Evolutionary conservation across 2,113 vertebrate species (phyloP), one percentile per base, ranked within the genome.

Genomic region (Calidris pygmaea): DNA sequence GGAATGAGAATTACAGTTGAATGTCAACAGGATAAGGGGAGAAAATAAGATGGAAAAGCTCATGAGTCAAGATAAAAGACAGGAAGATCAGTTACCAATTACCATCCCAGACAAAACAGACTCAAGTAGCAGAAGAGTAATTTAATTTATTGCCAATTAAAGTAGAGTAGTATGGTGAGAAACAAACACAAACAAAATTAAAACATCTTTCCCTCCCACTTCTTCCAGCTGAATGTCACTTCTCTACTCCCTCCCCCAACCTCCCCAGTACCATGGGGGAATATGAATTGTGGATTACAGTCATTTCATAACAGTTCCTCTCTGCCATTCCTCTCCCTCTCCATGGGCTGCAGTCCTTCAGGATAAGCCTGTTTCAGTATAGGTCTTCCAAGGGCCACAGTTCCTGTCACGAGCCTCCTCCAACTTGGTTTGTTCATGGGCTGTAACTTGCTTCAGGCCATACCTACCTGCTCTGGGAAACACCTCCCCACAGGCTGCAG

Each of bases 171-270:
- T 18, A 65, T 45, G 6, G 24, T 55, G 9, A 72, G 45, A 77
- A 90, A 47, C 6, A 71, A 75, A 72, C 6, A 23, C 9, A 27
- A 86, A 79, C 37, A 43, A 24, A 47, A 14, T 1, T 7, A 12
- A 41, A 34, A 19, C 5, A 27, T 45, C 13, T 76, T 67, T 5
- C 23, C 6, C 10, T 3, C 7, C 14, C 34, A 15, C 0, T 2
- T 56, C 9, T 17, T 71, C 65, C 39, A 18, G 9, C 35, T 66
- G 50, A 82, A 52, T 0, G 3, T 16, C 3, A 26, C 24, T 50
- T 10, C 29, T 47, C 26, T n/a, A 8, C 6, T 12, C 60, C 14
- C 43, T 52, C 8, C 20, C 7, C 7, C 41, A 66, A 4, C 11
- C 15, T 56, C 35, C 18, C 14, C 50, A 50, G 14, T n/a, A 26